Evolutionary conservation across 2,888 invertebrate species (phyloP), one percentile per base, ranked within the genome.

Genomic region (Synergus japonicus): DNA sequence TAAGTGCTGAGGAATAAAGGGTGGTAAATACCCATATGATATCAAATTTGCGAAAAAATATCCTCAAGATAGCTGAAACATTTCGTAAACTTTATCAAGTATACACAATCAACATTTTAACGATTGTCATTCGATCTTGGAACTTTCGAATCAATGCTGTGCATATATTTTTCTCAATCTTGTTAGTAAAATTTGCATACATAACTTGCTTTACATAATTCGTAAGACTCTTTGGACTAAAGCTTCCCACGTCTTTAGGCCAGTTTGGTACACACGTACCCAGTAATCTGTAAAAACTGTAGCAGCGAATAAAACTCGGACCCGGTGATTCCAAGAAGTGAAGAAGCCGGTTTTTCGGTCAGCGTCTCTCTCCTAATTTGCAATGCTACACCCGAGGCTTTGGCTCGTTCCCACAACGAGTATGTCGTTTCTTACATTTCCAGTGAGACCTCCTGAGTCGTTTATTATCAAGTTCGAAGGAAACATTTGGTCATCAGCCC

Each of bases 301-400:
- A 73, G 73, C 54, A 73, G 37, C n/a, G 54, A 73, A 29, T 54
- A 73, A 54, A 73, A 73, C 37, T 73, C n/a, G 37, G 37, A 37
- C 37, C n/a, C 37, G 49, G n/a, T 49, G 15, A 49, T 73, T 73
- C 73, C 37, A 54, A 73, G 73, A 73, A 73, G 73, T 73, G 73
- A 79, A 67, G 81, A 63, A 84, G 84, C 83, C 83, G 82, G 83
- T 83, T 83, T 83, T 83, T 83, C 81, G 79, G 81, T 78, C 49
- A 79, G 82, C 81, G 78, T 79, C 76, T n/a, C 15, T 80, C 83
- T 81, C 80, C 81, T 83, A 84, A 84, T 83, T 84, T 81, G 83
- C 83, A 79, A 82, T 79, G 67, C 80, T 78, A 79, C 79, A 81
- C 78, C 81, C 78, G 81, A 79, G 76, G 69, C 69, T 63, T 37